These are phyloP conservation scores for Steatocranus sp. DNA, from an alignment of 2,797 vertebrate genomes.

Conservation along the genomic window DNA sequence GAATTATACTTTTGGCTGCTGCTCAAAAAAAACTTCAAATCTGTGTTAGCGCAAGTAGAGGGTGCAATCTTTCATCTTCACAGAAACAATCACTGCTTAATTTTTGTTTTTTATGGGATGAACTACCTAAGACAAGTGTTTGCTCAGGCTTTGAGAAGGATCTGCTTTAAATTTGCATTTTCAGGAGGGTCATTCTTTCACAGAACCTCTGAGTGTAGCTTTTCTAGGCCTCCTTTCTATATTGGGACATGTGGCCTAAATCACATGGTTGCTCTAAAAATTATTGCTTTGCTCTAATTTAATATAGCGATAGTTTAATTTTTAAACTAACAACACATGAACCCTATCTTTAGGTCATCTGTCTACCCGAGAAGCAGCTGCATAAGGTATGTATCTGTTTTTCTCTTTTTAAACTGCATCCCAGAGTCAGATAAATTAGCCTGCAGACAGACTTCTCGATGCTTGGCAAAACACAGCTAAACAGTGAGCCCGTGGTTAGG, in stretches of 20 bases:
- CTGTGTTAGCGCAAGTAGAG: background rate
- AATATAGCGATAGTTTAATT: background rate
- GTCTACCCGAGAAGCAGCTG: background rate
- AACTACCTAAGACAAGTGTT: background rate
- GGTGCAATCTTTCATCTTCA: background rate
- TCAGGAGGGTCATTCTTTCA: background rate
- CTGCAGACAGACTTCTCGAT: conserved; percentile 10
- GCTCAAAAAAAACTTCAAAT: conserved; percentile 8
- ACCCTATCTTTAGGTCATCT: background rate
- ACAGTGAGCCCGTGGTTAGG: background rate
- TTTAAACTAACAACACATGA: background rate
- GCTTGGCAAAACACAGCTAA: background rate
- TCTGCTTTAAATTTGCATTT: conserved; percentile 2
- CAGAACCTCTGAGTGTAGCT: conserved; percentile 6
- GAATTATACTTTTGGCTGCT: conserved; percentile 20
- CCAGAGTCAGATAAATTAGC: conserved; percentile 23
- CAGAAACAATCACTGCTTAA: background rate
- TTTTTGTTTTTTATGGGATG: background rate
- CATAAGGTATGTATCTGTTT: background rate
- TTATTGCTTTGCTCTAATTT: conserved; percentile 32
- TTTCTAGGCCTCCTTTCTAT: conserved; percentile 43
- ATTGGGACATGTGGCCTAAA: conserved; percentile 43
- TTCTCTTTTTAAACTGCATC: background rate
- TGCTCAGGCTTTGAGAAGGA: background rate
- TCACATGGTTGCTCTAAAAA: conserved; percentile 35